A percentile compares a stretch with the other conserved stretches of the same genome.
Evolutionary conservation across 2,888 invertebrate species (phyloP).

Genomic region (Parthenolecanium corni): DNA sequence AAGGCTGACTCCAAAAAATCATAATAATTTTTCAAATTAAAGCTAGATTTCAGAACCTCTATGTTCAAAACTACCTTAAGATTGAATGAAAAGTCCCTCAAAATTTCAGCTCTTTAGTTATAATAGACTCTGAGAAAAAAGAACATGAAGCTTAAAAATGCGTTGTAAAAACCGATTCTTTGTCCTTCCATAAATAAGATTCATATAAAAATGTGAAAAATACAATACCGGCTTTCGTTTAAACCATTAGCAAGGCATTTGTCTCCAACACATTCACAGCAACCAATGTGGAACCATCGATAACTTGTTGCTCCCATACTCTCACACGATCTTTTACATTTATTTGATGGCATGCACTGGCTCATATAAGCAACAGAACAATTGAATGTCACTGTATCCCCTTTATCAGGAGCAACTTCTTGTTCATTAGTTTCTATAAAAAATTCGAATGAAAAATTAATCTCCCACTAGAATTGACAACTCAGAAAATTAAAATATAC

Average conservation of each 20-base stretch:
- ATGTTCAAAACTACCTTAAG: too few species aligned
- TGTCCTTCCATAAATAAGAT: background rate
- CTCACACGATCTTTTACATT: conserved; percentile 69
- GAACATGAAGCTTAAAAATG: too few species aligned
- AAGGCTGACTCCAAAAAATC: too few species aligned
- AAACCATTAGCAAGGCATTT: conserved; percentile 82
- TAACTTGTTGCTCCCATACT: conserved; percentile 73
- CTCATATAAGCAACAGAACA: conserved; percentile 86
- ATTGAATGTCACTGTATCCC: conserved; percentile 51
- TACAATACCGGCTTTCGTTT: conserved; percentile 60
- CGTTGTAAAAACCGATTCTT: too few species aligned
- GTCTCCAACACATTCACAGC: conserved; percentile 83
- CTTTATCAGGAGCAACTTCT: conserved; percentile 37
- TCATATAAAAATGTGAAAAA: too few species aligned
- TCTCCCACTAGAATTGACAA: too few species aligned
- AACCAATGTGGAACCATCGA: conserved; percentile 90
- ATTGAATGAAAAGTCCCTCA: too few species aligned
- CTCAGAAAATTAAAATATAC: too few species aligned
- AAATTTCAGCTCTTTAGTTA: too few species aligned
- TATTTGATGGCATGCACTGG: conserved; percentile 76
- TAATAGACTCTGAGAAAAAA: too few species aligned
- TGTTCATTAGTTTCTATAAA: conserved; percentile 35
- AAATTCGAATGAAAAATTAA: conserved; percentile 7
- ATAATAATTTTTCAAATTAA: too few species aligned
- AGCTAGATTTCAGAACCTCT: too few species aligned